Conservation (phyloP, 2,888 invertebrate genomes). For the Drosophila prostipennis region DNA sequence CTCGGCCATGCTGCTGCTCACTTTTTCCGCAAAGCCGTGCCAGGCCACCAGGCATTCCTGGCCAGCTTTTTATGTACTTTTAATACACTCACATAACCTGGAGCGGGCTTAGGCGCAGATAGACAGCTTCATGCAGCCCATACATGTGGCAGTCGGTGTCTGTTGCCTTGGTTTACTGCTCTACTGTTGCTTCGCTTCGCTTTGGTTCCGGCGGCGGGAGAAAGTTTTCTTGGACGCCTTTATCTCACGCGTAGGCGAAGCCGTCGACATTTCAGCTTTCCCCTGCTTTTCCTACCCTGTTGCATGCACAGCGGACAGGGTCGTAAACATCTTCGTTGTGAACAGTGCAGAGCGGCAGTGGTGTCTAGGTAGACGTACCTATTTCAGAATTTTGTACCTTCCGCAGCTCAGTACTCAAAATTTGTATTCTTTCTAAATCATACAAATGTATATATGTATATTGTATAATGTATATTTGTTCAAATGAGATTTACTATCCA, state of each 20-base stretch:
- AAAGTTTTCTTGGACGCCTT: conserved; percentile 41
- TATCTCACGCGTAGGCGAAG: conserved; percentile 37
- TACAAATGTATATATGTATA: too few species aligned
- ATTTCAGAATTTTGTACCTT: background rate
- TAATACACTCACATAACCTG: conserved; percentile 58
- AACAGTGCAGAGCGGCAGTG: conserved; percentile 15
- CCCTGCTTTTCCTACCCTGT: conserved; percentile 11
- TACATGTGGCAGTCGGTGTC: conserved; percentile 15
- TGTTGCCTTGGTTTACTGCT: conserved; percentile 52
- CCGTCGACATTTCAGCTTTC: conserved; percentile 34
- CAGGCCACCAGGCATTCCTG: conserved; percentile 18
- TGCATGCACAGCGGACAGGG: conserved; percentile 56
- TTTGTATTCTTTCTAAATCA: too few species aligned
- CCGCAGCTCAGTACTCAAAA: too few species aligned
- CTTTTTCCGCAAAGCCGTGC: conserved; percentile 14
- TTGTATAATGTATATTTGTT: too few species aligned
- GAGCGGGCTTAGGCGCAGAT: conserved; percentile 41
- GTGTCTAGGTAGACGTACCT: conserved; percentile 4
- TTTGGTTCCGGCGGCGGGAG: conserved; percentile 12
- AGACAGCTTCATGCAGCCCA: conserved; percentile 35
- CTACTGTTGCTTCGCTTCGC: conserved; percentile 59
- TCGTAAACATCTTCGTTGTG: conserved; percentile 43
- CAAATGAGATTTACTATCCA: too few species aligned
- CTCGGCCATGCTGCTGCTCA: conserved; percentile 11
- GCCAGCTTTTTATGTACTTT: conserved; percentile 57